Percentiles rank a stretch among this genome's conserved stretches.
Conservation (phyloP, 1,140 invertebrate genomes). For the Eupristina koningsbergeri region DNA sequence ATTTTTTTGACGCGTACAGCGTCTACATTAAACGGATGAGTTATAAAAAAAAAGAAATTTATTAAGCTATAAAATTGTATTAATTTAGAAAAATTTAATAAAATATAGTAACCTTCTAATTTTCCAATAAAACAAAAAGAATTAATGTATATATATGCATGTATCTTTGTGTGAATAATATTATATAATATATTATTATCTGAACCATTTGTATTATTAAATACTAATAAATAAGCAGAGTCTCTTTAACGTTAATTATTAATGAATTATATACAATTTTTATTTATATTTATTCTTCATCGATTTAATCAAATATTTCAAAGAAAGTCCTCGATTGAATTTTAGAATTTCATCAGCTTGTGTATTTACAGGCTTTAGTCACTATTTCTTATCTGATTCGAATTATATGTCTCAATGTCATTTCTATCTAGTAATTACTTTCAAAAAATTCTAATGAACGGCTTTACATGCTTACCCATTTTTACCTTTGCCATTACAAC, state of each 20-base stretch:
- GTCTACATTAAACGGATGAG: background rate
- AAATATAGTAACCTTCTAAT: background rate
- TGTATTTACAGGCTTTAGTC: background rate
- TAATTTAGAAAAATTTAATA: background rate
- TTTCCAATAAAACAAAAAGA: too few relatives aligned
- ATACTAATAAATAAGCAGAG: too few relatives aligned
- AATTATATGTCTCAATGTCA: background rate
- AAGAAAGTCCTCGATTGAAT: background rate
- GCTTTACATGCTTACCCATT: background rate
- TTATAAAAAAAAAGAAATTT: background rate
- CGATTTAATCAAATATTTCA: background rate
- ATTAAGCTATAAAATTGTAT: background rate
- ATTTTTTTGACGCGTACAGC: background rate
- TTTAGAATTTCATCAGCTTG: background rate
- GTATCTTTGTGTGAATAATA: too few relatives aligned
- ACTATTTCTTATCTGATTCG: background rate
- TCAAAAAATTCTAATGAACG: background rate
- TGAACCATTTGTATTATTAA: too few relatives aligned
- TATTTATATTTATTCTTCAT: background rate
- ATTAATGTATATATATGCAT: too few relatives aligned
- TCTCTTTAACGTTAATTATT: background rate
- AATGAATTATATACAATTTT: background rate
- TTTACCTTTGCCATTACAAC: background rate
- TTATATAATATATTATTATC: too few relatives aligned
- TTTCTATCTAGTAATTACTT: background rate